Conservation (phyloP, 30 jellyfish, hydroid and myxozoan species). For the Aurelia coerulea region DNA sequence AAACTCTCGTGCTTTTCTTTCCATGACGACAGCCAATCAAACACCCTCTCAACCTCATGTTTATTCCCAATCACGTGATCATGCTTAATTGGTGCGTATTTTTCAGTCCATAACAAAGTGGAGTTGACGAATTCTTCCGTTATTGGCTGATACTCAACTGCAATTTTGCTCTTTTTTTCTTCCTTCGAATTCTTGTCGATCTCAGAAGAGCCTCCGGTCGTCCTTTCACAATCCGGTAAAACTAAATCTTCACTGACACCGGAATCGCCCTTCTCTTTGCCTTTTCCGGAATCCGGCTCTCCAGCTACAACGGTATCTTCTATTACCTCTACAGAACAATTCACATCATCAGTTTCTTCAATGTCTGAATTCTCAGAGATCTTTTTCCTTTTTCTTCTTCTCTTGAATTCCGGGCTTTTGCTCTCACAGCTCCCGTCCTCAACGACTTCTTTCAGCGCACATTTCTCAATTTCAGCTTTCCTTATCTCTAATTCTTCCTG, state of each 20-base stretch:
- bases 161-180: not conserved
- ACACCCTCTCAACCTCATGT: slow-evolving; percentile 33
- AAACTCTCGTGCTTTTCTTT: slow-evolving; percentile 81
- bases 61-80: slow-evolving; percentile 82
- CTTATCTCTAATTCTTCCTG: not conserved
- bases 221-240: not conserved
- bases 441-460: not conserved
- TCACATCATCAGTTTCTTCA: not conserved
- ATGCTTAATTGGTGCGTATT: slow-evolving; percentile 85
- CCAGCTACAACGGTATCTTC: not conserved
- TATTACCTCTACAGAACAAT: not conserved
- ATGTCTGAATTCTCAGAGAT: not conserved
- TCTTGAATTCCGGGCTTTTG: slow-evolving; percentile 32
- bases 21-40: slow-evolving; percentile 93
- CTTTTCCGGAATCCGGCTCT: not conserved
- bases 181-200: not conserved
- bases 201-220: not conserved
- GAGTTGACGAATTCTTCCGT: slow-evolving; percentile 80
- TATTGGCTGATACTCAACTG: slow-evolving; percentile 34
- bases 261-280: not conserved
- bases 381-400: slow-evolving; percentile 7
- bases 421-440: not conserved
- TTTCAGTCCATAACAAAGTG: slow-evolving; percentile 92
- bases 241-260: too few species aligned
- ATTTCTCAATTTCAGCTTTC: not conserved